Conservation (phyloP, 2,113 vertebrate genomes). For the Vidua macroura region DNA sequence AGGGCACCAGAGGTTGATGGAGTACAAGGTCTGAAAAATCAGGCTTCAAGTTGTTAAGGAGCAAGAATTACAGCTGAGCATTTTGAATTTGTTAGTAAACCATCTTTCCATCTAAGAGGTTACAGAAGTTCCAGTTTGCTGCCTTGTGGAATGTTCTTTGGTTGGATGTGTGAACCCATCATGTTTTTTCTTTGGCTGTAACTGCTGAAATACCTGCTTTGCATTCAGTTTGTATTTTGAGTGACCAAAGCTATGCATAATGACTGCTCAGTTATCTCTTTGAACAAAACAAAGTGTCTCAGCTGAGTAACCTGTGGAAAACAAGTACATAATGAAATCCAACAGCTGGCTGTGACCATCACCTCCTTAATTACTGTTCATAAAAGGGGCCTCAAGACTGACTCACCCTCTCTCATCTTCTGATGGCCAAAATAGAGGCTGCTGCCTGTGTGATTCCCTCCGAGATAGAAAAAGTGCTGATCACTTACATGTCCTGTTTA, state of each 20-base stretch:
- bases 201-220: background rate
- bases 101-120: background rate
- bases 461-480: background rate
- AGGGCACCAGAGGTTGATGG: fast-evolving
- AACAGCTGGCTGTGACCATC: background rate
- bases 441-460: background rate
- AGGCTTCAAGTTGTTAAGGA: background rate
- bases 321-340: background rate
- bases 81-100: background rate
- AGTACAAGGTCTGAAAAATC: background rate
- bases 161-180: background rate
- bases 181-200: background rate
- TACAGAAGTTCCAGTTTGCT: background rate
- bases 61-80: background rate
- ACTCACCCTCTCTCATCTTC: background rate
- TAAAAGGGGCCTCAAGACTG: background rate
- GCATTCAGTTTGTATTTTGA: background rate
- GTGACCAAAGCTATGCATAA: background rate
- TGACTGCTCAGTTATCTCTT: background rate
- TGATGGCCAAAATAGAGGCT: background rate
- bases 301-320: background rate
- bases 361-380: background rate
- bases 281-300: background rate
- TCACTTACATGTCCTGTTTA: background rate
- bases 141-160: background rate